Evolutionary conservation across 2,888 invertebrate species (phyloP).

Genomic region (Lagria hirta): DNA sequence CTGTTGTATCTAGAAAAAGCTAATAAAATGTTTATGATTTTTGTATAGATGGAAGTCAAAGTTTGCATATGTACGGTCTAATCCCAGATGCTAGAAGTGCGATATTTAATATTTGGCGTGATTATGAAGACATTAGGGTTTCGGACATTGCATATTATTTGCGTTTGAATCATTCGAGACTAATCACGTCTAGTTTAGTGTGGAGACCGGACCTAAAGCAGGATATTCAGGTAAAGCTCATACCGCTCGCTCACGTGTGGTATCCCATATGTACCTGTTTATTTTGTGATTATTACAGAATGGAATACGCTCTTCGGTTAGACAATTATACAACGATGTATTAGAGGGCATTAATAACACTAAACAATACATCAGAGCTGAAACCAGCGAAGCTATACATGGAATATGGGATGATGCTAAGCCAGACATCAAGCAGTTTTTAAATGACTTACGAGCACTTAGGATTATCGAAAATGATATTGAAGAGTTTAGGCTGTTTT

Average conservation of each 20-base stretch:
- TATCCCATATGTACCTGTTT: slow-evolving; percentile 18
- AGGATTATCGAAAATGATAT: slow-evolving; percentile 72
- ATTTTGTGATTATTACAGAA: slow-evolving; percentile 45
- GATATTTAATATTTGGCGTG: slow-evolving; percentile 76
- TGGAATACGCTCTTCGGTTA: slow-evolving; percentile 52
- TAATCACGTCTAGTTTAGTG: slow-evolving; percentile 74
- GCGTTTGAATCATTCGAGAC: slow-evolving; percentile 79
- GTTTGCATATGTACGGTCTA: slow-evolving; percentile 70
- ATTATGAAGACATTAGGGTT: slow-evolving; percentile 77
- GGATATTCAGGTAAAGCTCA: slow-evolving; percentile 58
- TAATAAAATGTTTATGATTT: too few species aligned
- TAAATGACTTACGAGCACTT: slow-evolving; percentile 72
- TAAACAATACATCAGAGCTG: slow-evolving; percentile 68
- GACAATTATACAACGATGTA: slow-evolving; percentile 56
- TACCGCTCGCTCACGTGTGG: slow-evolving; percentile 20
- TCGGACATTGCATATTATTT: slow-evolving; percentile 78
- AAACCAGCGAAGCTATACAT: slow-evolving; percentile 66
- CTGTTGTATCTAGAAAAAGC: slow-evolving; percentile 46
- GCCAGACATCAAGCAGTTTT: slow-evolving; percentile 67
- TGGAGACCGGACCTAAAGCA: slow-evolving; percentile 77
- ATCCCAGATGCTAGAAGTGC: slow-evolving; percentile 78
- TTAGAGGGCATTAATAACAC: slow-evolving; percentile 63
- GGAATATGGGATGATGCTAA: slow-evolving; percentile 77
- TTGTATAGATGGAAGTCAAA: slow-evolving; percentile 68
- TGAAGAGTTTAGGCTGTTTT: slow-evolving; percentile 67